Base-by-base conservation (phyloP, 2,113 vertebrate species). In the Phaetusa simplex region DNA sequence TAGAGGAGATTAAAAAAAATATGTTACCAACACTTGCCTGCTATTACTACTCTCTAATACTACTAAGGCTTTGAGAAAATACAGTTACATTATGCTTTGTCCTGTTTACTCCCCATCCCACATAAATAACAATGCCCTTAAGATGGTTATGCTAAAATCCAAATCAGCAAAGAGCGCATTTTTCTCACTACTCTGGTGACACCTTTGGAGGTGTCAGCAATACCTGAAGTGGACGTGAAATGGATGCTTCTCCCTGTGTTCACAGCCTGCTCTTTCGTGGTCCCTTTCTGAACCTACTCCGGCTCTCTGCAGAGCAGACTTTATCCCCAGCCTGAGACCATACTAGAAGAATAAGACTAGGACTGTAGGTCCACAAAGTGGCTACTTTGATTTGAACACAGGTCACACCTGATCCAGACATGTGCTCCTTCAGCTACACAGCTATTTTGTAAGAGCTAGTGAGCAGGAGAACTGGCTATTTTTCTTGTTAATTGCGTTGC, bases 401-500 rank as follows among this genome's bases (percentile, higher is more conserved):
- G 49, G 47, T 47, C 78, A 17, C 23, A 22, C 14, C 36, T 29
- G 67, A 38, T 24, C 11, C 85, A 70, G 62, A 7, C 71, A 23
- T 0, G 2, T 14, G 55, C 43, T 72, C 36, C 58, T 82, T 43
- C 78, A 87, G 56, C 66, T 94, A n/a, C 93, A 93, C 82, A 70
- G 56, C 34, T 76, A 3, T 87, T 91, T 84, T 65, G 0, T 5
- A 10, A 42, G 32, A 84, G 70, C 43, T 55, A 52, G 47, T 1
- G 8, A 96, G 55, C 80, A 80, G 45, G 34, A 90, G 52, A 88
- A 84, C 20, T 47, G 83, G 88, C n/a, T 86, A 84, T 91, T 96
- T 95, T 69, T 55, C 77, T 74, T 32, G 50, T 85, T 95, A 96
- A 79, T 85, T 61, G 69, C 65, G 69, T 61, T 40, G 27, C 94